A percentile compares a stretch with the other conserved stretches of the same genome.
These are phyloP conservation scores for Vidua chalybeata DNA, from an alignment of 2,113 vertebrate genomes.

Conservation along the genomic window DNA sequence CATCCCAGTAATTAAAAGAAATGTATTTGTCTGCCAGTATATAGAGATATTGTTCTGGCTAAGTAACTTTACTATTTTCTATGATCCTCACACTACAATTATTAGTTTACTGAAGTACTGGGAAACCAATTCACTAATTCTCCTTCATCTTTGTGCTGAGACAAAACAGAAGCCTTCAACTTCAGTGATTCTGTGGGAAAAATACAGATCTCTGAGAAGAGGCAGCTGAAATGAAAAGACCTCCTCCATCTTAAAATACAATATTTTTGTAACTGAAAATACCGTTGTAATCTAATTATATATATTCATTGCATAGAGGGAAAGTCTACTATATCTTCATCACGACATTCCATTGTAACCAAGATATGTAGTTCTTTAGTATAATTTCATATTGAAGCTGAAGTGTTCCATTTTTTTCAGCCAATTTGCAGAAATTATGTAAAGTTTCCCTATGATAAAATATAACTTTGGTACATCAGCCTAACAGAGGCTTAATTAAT, in stretches of 20 bases:
- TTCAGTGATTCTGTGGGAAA: neutral
- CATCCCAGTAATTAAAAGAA: neutral
- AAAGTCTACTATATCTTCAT: conserved; percentile 25
- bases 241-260: conserved; percentile 30
- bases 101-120: neutral
- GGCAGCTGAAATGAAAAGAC: neutral
- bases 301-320: conserved; percentile 7
- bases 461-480: conserved; percentile 31
- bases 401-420: conserved; percentile 45
- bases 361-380: conserved; percentile 27
- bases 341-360: neutral
- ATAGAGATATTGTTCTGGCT: neutral
- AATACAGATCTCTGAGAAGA: neutral
- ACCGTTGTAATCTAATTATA: conserved; percentile 35
- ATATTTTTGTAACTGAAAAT: conserved; percentile 21
- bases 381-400: conserved; percentile 31
- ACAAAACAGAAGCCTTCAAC: neutral
- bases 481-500: conserved; percentile 29
- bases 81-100: neutral
- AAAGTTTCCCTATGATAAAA: conserved; percentile 46
- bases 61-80: neutral
- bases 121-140: neutral
- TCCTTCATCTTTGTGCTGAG: neutral
- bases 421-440: conserved; percentile 50
- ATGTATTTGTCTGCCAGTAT: neutral